Base-by-base conservation (phyloP, 1,140 invertebrate species). In the Pogonus chalceus region DNA sequence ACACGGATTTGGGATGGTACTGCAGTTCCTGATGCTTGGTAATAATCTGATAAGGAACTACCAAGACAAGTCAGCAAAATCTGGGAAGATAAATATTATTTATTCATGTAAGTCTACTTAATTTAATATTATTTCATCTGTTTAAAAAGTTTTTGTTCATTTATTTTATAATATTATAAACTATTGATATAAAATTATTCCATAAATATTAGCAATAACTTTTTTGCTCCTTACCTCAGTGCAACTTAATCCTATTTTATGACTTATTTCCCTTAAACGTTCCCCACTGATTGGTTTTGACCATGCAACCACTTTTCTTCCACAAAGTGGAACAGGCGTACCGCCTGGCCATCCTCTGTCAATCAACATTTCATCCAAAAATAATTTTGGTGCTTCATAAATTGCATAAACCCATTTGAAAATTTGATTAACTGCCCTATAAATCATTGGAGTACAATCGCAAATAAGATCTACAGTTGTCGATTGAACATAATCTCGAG, bases 231-330 rank as follows among this genome's bases (percentile, higher is more conserved):
- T 43, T 43, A 43, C 23, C 18, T 51, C 26, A 0, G 82, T 80
- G 23, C 83, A 79, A 0, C 80, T 77, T 0, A 84, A 78, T 1
- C 80, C 78, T 0, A 80, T 76, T 2, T 76, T 74, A 18, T 71
- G 74, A 0, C 80, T 76, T 20, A 84, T 79, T 46, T 74, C 72
- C 35, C 66, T 60, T 1, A 76, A 47, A n/a, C 62, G 31, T 0
- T 76, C 72, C 2, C 71, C 62, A 55, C 78, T 73, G 1, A 90
- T 76, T 1, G 82, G 78, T 0, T 82, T 78, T 0, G 85, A 87
- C 80, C 87, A 90, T 2, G 83, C 79, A 1, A 87, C 79, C 1
- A 87, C 81, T 72, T 90, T 89, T 54, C 87, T 74, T 4, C 87
- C 87, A 52, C 83, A 85, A 3, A 85, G 74, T 0, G 83, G 84